Conservation (phyloP, 2,797 vertebrate genomes). For the Oreortyx pictus region DNA sequence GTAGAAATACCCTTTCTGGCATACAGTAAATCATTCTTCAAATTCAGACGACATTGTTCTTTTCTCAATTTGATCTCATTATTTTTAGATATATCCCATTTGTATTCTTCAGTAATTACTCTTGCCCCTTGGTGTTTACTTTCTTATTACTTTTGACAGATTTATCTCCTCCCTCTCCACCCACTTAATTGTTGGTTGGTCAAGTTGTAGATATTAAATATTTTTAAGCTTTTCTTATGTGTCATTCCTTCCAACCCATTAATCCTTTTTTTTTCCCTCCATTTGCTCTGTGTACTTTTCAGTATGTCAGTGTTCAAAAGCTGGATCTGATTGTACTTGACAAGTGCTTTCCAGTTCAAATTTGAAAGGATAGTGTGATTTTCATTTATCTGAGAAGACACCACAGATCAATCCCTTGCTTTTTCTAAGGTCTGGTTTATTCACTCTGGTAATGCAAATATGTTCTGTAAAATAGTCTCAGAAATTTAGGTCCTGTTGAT, state of each 20-base stretch:
- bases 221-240: constrained; percentile 33
- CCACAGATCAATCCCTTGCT: not conserved
- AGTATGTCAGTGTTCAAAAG: constrained; percentile 1
- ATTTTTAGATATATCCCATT: constrained; percentile 63
- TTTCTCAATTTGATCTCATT: constrained; percentile 64
- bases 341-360: not conserved
- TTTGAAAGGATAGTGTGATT: not conserved
- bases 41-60: constrained; percentile 36
- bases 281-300: not conserved
- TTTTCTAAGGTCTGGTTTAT: not conserved
- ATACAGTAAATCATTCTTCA: constrained; percentile 35
- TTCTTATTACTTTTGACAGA: constrained; percentile 65
- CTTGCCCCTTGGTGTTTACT: constrained; percentile 73
- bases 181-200: constrained; percentile 72
- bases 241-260: constrained; percentile 19
- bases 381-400: not conserved
- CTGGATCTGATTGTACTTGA: not conserved
- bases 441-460: not conserved
- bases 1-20: constrained; percentile 22
- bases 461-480: not conserved
- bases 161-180: constrained; percentile 42
- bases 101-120: constrained; percentile 73
- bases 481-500: not conserved
- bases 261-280: not conserved
- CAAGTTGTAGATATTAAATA: constrained; percentile 73